A percentile compares a stretch with the other conserved stretches of the same genome.
Evolutionary conservation across 2,888 invertebrate genomes (phyloP).

Genomic region (Cryptus armator): DNA sequence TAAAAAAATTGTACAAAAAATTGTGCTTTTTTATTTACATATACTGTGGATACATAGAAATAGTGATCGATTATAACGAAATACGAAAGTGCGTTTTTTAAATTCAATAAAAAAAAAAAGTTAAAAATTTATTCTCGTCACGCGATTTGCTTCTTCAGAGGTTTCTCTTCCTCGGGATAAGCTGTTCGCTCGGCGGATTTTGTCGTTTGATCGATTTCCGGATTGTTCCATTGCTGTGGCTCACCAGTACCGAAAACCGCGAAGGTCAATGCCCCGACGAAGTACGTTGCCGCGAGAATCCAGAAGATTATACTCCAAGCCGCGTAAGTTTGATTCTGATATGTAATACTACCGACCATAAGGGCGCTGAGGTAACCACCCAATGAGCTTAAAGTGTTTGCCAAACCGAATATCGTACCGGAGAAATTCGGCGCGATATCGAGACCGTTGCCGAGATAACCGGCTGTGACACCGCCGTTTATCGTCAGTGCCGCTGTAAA

Average conservation of each 20-base stretch:
- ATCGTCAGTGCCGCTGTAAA: slow-evolving; percentile 93
- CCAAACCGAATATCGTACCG: slow-evolving; percentile 95
- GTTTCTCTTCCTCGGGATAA: slow-evolving; percentile 83
- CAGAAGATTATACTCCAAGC: slow-evolving; percentile 94
- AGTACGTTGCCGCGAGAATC: slow-evolving; percentile 91
- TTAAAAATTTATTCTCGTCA: slow-evolving; percentile 76
- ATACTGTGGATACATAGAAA: slow-evolving; percentile 52
- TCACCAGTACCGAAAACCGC: slow-evolving; percentile 89
- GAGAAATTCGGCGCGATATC: slow-evolving; percentile 96
- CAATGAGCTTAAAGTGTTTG: slow-evolving; percentile 94
- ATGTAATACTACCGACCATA: slow-evolving; percentile 92
- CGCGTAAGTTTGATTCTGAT: slow-evolving; percentile 90
- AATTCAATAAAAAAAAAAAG: not conserved
- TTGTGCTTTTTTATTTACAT: slow-evolving; percentile 62
- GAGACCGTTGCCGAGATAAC: slow-evolving; percentile 94
- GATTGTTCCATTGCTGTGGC: slow-evolving; percentile 86
- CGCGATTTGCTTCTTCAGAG: slow-evolving; percentile 83
- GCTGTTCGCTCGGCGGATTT: slow-evolving; percentile 61
- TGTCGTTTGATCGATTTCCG: slow-evolving; percentile 56
- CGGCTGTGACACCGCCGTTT: slow-evolving; percentile 94
- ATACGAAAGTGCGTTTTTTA: not conserved
- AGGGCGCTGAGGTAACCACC: slow-evolving; percentile 93
- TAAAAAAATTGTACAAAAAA: slow-evolving; percentile 46
- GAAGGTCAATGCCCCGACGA: slow-evolving; percentile 89
- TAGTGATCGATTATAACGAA: slow-evolving; percentile 13